A percentile compares a stretch with the other conserved stretches of the same genome.
phyloP scores from a whole-genome alignment of 64 coral and sea anemone species.

The Dendronephthya gigantea region DNA sequence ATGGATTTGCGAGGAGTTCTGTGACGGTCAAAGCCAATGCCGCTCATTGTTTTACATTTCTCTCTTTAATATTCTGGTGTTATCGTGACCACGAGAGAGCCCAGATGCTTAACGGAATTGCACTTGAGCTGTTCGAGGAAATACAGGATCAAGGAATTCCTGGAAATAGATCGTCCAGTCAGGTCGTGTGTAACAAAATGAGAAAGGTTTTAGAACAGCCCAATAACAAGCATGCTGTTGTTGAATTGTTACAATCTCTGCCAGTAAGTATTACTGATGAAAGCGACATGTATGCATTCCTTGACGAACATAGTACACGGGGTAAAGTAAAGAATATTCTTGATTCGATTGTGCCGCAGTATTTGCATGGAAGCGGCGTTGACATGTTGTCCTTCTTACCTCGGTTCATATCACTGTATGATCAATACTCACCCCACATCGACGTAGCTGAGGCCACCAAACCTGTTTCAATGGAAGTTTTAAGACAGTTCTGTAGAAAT shows the following conservation, averaged over 20 bases:
- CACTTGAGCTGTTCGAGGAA: background rate
- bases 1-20: background rate
- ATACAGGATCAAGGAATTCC: background rate
- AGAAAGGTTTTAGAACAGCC: background rate
- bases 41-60: background rate
- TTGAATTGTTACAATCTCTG: background rate
- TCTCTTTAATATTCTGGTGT: background rate
- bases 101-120: background rate
- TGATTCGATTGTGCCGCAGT: background rate
- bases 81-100: background rate
- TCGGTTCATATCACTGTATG: background rate
- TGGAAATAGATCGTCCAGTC: background rate
- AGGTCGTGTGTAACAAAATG: background rate
- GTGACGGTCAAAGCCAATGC: background rate
- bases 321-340: background rate
- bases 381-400: background rate
- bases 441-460: background rate
- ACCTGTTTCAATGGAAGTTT: background rate
- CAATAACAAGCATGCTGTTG: background rate
- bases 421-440: background rate
- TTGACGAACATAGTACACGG: background rate
- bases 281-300: background rate
- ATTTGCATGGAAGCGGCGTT: background rate
- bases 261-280: background rate
- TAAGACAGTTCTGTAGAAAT: background rate